Evolutionary conservation across 2,888 invertebrate genomes (phyloP).

Genomic region (Lithosia quadra): DNA sequence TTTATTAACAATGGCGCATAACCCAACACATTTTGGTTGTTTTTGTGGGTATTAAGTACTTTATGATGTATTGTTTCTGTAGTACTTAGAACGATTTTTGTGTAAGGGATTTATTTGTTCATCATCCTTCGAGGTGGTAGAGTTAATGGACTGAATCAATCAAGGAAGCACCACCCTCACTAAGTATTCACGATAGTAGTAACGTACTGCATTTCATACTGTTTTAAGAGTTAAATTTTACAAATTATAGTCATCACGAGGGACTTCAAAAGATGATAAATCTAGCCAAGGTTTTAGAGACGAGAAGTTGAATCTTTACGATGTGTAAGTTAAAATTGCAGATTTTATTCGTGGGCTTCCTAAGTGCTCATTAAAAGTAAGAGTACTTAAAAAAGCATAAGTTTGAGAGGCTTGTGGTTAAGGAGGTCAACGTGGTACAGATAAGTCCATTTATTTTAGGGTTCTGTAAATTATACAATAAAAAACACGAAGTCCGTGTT

Average conservation of each 20-base stretch:
- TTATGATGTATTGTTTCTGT: slow-evolving; percentile 13
- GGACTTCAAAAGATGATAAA: background rate
- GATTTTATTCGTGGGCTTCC: slow-evolving; percentile 24
- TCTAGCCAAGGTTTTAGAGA: background rate
- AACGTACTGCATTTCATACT: no score
- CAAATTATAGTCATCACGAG: background rate
- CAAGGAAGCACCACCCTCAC: background rate
- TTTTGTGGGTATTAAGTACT: background rate
- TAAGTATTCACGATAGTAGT: background rate
- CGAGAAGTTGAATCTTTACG: slow-evolving; percentile 16
- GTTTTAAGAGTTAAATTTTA: no score
- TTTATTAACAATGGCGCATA: background rate
- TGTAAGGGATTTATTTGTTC: background rate
- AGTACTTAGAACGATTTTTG: slow-evolving; percentile 1
- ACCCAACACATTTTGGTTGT: background rate
- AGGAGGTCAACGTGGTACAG: slow-evolving; percentile 2
- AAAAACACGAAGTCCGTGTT: background rate
- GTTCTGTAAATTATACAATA: background rate
- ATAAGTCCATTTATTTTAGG: slow-evolving; percentile 3
- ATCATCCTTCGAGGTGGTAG: background rate
- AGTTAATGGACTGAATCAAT: background rate
- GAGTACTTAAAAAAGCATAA: slow-evolving; percentile 16
- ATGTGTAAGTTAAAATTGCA: slow-evolving; percentile 29
- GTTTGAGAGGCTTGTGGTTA: slow-evolving; percentile 16
- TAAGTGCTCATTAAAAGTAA: slow-evolving; percentile 29